phyloP scores from a whole-genome alignment of 2,888 invertebrate species.

The Drosophila dives region DNA sequence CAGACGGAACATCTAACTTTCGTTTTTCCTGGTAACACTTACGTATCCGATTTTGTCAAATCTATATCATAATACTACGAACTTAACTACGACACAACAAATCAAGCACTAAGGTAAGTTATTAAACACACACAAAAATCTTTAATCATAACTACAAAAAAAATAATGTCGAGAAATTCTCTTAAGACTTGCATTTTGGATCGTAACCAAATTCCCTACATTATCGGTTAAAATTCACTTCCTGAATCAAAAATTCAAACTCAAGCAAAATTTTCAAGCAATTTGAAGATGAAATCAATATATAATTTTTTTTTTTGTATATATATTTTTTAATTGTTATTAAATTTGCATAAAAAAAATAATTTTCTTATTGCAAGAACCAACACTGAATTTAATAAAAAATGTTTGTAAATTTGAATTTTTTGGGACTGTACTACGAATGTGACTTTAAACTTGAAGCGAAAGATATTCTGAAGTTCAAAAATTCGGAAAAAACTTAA shows the following conservation, averaged over 20 bases:
- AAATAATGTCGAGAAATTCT: too few relatives aligned
- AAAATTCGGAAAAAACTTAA: background rate
- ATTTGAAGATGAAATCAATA: background rate
- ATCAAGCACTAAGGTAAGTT: constrained; percentile 58
- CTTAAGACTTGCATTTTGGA: background rate
- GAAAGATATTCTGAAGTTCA: background rate
- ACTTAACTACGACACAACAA: constrained; percentile 38
- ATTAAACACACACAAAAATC: background rate
- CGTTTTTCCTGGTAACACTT: constrained; percentile 49
- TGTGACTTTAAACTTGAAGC: background rate
- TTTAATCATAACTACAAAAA: background rate
- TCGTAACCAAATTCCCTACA: background rate
- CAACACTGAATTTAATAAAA: background rate
- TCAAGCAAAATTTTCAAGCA: background rate
- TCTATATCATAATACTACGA: constrained; percentile 40
- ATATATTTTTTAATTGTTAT: background rate
- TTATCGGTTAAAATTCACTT: background rate
- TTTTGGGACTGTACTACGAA: background rate
- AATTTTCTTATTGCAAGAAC: background rate
- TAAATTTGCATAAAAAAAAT: background rate
- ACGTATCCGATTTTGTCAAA: constrained; percentile 38
- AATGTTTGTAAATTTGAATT: background rate
- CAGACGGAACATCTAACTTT: constrained; percentile 27
- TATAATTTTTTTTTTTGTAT: background rate
- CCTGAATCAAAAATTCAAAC: background rate